A percentile compares a stretch with the other conserved stretches of the same genome.
Evolutionary conservation across 2,797 vertebrate genomes (phyloP).

Genomic region (Coracias cyanogaster): DNA sequence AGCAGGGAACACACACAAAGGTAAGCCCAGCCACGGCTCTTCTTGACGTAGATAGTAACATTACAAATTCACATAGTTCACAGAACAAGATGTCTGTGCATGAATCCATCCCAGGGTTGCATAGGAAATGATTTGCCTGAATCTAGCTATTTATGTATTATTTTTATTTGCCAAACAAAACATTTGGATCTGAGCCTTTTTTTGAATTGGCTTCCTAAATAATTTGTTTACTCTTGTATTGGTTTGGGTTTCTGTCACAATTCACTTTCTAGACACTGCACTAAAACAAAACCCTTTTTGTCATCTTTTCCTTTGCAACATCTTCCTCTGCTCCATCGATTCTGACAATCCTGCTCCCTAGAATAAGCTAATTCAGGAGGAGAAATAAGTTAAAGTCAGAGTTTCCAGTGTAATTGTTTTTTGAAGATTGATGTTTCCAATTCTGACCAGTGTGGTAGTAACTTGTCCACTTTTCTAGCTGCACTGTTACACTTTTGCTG

Average conservation of each 20-base stretch:
- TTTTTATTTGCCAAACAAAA: background rate
- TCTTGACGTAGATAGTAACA: background rate
- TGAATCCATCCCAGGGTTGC: background rate
- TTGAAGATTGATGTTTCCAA: background rate
- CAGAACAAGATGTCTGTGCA: background rate
- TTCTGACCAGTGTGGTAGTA: background rate
- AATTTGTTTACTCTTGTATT: background rate
- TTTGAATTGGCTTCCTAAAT: background rate
- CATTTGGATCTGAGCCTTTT: background rate
- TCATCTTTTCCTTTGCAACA: background rate
- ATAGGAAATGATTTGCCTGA: background rate
- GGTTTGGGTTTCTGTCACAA: background rate
- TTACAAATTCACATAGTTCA: background rate
- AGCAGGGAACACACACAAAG: background rate
- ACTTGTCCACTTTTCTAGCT: background rate
- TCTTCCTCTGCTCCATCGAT: background rate
- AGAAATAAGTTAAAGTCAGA: background rate
- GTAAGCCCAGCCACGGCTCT: background rate
- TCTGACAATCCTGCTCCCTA: background rate
- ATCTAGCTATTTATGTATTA: background rate
- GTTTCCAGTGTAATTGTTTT: background rate
- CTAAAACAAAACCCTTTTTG: background rate
- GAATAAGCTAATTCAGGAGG: background rate
- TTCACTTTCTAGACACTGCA: background rate
- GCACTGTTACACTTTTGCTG: background rate